Percentiles rank a stretch among this genome's conserved stretches.
Conservation (phyloP, 1,140 invertebrate species). For the Aphis gossypii region DNA sequence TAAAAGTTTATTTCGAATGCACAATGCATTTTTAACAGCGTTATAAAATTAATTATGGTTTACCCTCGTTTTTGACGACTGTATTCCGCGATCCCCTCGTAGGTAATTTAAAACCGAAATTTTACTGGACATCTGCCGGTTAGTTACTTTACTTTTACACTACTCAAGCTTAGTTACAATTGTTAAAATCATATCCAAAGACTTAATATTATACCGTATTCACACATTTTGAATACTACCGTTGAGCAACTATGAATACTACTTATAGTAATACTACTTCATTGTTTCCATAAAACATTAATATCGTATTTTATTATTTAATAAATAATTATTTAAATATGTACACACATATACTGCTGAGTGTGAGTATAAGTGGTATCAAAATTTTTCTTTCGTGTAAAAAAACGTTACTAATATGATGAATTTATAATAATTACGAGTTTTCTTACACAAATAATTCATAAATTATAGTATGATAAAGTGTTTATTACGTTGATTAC, state of each 20-base stretch:
- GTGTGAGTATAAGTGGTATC: background rate
- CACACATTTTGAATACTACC: background rate
- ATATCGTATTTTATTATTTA: background rate
- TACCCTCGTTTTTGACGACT: background rate
- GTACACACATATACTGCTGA: background rate
- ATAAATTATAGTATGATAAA: background rate
- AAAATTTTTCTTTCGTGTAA: background rate
- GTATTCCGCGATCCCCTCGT: background rate
- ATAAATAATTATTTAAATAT: background rate
- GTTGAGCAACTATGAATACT: background rate
- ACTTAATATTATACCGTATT: background rate
- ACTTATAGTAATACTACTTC: background rate
- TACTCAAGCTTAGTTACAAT: background rate
- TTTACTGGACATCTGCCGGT: slow-evolving; percentile 17
- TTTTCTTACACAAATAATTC: background rate
- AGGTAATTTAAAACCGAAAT: slow-evolving; percentile 22
- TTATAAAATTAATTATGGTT: slow-evolving; percentile 40
- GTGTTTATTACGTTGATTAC: background rate
- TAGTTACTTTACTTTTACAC: background rate
- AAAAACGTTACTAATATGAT: background rate
- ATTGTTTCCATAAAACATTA: background rate
- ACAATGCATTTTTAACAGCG: background rate
- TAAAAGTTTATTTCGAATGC: slow-evolving; percentile 27
- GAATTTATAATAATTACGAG: background rate
- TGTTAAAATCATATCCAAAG: background rate